These are phyloP conservation scores for Chymomyza procnemis DNA, from an alignment of 2,888 invertebrate species.

Conservation along the genomic window DNA sequence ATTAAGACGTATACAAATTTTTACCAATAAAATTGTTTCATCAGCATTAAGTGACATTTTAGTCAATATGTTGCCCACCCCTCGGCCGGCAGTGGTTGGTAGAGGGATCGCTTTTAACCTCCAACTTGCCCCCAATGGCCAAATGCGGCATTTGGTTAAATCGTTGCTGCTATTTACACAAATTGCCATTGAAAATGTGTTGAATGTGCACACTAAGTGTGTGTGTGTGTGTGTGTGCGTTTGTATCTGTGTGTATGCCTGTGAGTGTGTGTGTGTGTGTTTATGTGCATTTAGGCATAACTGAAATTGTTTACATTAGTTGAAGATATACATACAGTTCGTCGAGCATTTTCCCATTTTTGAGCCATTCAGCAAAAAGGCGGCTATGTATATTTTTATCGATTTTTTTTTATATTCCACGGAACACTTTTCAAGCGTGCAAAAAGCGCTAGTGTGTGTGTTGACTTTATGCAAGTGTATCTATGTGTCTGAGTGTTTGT, in stretches of 20 bases:
- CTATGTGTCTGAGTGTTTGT: background rate
- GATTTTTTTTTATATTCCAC: constrained; percentile 61
- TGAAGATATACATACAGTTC: constrained; percentile 12
- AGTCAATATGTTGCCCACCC: background rate
- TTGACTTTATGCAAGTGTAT: background rate
- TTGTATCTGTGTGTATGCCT: background rate
- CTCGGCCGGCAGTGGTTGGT: no score
- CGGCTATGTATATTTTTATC: constrained; percentile 48
- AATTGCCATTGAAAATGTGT: constrained; percentile 54
- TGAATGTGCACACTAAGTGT: background rate
- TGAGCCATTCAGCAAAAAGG: constrained; percentile 19
- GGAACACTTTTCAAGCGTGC: constrained; percentile 39
- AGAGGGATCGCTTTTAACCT: background rate
- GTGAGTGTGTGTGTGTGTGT: no score
- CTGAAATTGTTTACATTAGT: constrained; percentile 44
- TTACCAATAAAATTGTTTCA: constrained; percentile 59
- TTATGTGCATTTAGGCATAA: constrained; percentile 36
- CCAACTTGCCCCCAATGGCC: background rate
- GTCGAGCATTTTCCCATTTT: constrained; percentile 17
- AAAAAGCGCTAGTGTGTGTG: constrained; percentile 18
- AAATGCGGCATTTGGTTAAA: constrained; percentile 41
- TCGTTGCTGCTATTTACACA: constrained; percentile 52
- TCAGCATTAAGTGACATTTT: constrained; percentile 45
- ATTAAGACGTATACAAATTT: constrained; percentile 28
- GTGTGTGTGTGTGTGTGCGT: background rate